Evolutionary conservation across 1,140 invertebrate species (phyloP).

Genomic region (Anoplolepis gracilipes): DNA sequence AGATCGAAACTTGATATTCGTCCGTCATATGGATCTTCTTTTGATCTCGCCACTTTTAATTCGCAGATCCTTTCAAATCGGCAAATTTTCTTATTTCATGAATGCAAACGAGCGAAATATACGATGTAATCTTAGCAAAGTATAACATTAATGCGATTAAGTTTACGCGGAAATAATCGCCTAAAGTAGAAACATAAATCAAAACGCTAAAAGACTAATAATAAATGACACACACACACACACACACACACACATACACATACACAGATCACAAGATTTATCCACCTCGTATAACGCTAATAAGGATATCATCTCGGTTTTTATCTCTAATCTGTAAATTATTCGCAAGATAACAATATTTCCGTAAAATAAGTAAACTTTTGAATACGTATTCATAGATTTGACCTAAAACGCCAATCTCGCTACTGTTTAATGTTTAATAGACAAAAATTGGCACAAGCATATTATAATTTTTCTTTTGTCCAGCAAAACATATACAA

Average conservation of each 20-base stretch:
- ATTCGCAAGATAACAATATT: conserved; percentile 1
- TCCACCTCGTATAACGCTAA: conserved; percentile 3
- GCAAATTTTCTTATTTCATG: conserved; percentile 27
- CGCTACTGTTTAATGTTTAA: background rate
- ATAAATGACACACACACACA: conserved; percentile 13
- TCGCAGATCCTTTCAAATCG: background rate
- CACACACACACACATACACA: no score
- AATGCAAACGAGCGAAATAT: conserved; percentile 15
- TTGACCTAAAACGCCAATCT: conserved; percentile 34
- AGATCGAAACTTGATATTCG: background rate
- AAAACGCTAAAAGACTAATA: conserved; percentile 29
- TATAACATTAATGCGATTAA: background rate
- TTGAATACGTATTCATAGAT: background rate
- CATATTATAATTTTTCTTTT: background rate
- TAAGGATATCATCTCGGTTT: background rate
- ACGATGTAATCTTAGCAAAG: background rate
- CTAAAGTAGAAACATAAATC: conserved; percentile 46
- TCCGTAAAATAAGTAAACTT: background rate
- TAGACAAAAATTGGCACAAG: background rate
- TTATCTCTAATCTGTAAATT: background rate
- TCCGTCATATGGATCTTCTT: conserved; percentile 2
- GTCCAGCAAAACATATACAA: background rate
- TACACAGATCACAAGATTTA: background rate
- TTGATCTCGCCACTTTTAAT: background rate
- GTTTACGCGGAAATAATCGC: background rate